Base-by-base conservation (phyloP, 2,888 invertebrate species). In the Patella pellucida region DNA sequence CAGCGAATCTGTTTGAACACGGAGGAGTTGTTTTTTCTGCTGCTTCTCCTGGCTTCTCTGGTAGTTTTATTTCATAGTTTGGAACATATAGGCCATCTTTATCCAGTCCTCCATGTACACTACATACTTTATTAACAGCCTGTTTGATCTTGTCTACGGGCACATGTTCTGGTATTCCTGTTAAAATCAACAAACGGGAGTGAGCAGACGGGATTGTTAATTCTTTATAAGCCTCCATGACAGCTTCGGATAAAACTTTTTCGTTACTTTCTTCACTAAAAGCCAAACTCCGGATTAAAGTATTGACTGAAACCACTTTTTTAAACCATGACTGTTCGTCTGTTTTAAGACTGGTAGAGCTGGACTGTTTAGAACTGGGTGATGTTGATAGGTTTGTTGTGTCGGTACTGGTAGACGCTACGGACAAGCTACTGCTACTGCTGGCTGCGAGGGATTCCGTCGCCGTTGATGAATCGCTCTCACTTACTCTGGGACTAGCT, bases 321-420 rank as follows among this genome's bases (percentile, higher is more conserved):
- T 89, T 86, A 71, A 89, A 87, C 90, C 90, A 90, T 1, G 88
- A 79, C 79, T 88, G 85, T 69, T 90, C 89, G 70, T 90, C 90
- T 12, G 83, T 81, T 72, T 79, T 67, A 71, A 73, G 3, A 70
- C 51, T 27, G 76, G 79, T 23, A 54, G 41, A 31, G 77, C 79
- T 51, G 70, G 78, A 31, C 69, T 41, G n/a, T 76, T 74, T n/a
- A 74, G 52, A 31, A 76, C 68, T n/a, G 69, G 71, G 27, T 68
- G 72, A 27, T 68, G 31, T 31, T 52, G 72, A n/a, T 50, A 73
- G 0, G 68, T n/a, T 52, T 50, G 31, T 52, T 62, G 78, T 50
- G 9, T 41, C 41, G 1, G 41, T 41, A 62, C 52, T 70, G 1
- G 72, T 19, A 41, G 76, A 70, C 5, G 73, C 69, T 2, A 75